Evolutionary conservation across 1,140 invertebrate genomes (phyloP), one percentile per base, ranked within the genome.

Genomic region (Schlechtendalia chinensis): DNA sequence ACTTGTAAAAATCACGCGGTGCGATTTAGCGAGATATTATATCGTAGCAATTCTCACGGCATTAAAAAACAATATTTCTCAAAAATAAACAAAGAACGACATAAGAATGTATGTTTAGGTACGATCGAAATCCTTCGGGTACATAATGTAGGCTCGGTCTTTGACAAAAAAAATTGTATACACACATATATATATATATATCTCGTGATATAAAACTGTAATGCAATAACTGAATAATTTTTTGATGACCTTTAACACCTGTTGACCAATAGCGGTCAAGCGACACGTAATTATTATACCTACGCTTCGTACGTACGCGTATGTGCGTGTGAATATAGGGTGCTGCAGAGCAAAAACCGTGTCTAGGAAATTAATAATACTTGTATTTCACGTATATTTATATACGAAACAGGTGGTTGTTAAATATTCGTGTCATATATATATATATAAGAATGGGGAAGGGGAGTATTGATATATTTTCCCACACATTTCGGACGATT

Each of bases 311-410:
- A 12, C 24, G 8, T 39, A 12, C 24, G 8, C 8, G 32, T 8
- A 39, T 39, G 27, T 72, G 69, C 69, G 69, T 53, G 69, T 72
- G 69, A 72, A 72, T 54, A 19, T 72, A 54, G 69, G 69, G 69
- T 72, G 69, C 69, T 71, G 14, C 47, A 39, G 47, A 71, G 69
- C 24, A 53, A 71, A 71, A 71, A 24, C 47, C 69, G 27, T 72
- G 69, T 72, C 69, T 54, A 54, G 50, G 22, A 54, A 72, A 72
- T 72, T 29, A 72, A 72, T 72, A 72, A 54, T 53, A 53, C 17
- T 53, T 19, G 6, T 39, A 45, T 50, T 53, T 72, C 50, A 54
- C 17, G 19, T 53, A 22, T 29, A 29, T 50, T n/a, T n/a, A n/a
- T n/a, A 11, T 53, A 53, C 4, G 27, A n/a, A 72, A 72, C 69